These are phyloP conservation scores for Brachionus angularis DNA, from an alignment of 1,140 invertebrate genomes.

Conservation along the genomic window DNA sequence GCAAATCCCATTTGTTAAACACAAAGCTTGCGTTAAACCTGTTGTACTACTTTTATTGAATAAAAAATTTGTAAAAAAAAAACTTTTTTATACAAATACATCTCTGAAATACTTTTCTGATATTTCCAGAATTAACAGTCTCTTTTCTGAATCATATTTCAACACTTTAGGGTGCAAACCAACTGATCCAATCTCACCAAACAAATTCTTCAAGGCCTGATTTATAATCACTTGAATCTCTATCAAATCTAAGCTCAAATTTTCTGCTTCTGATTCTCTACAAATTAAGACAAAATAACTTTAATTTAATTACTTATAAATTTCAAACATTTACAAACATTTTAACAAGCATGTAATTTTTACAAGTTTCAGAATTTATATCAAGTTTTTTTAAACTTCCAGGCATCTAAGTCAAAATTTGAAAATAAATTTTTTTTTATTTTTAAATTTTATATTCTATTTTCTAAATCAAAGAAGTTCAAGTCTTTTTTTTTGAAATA, in stretches of 20 bases:
- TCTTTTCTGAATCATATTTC: neutral
- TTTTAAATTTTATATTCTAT: too few relatives aligned
- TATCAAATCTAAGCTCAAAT: neutral
- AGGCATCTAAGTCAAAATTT: too few relatives aligned
- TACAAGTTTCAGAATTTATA: too few relatives aligned
- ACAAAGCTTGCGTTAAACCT: conserved; percentile 6
- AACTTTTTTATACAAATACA: neutral
- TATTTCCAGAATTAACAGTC: neutral
- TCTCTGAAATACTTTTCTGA: neutral
- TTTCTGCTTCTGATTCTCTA: neutral
- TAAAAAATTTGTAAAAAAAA: neutral
- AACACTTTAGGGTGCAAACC: conserved; percentile 2
- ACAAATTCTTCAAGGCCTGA: conserved; percentile 12
- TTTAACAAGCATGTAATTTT: too few relatives aligned
- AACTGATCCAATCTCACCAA: conserved; percentile 23
- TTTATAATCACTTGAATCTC: conserved; percentile 21
- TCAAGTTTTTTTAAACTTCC: too few relatives aligned
- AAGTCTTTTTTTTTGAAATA: too few relatives aligned
- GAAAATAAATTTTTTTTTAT: too few relatives aligned
- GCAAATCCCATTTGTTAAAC: conserved; percentile 26
- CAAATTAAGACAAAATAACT: too few relatives aligned
- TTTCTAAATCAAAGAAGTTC: too few relatives aligned
- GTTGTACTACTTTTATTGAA: neutral
- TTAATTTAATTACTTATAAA: too few relatives aligned
- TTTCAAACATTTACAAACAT: too few relatives aligned